These are phyloP conservation scores for Himalopsyche japonica DNA, from an alignment of 2,888 invertebrate genomes.

Conservation along the genomic window DNA sequence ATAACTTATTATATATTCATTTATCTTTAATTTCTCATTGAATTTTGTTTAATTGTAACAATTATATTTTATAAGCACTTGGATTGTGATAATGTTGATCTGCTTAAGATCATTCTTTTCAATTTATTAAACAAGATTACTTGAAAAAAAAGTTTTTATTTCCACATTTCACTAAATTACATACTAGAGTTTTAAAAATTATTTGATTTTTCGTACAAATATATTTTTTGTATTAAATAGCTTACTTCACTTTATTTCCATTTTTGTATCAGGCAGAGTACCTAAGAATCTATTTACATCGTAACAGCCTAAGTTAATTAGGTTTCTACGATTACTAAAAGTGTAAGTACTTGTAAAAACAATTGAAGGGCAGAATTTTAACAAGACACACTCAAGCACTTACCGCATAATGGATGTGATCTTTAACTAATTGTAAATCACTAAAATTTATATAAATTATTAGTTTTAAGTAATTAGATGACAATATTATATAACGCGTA, in stretches of 20 bases:
- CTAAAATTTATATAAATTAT: constrained; percentile 4
- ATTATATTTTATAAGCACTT: background rate
- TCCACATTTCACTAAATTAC: no score
- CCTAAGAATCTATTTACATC: no score
- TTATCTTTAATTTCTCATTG: no score
- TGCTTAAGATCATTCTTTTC: background rate
- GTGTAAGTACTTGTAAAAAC: background rate
- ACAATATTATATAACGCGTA: constrained; percentile 7
- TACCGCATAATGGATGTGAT: constrained; percentile 2
- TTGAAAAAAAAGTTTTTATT: no score
- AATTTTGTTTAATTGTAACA: background rate
- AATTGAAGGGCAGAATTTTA: background rate
- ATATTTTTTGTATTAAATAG: no score
- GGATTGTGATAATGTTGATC: background rate
- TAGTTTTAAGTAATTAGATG: constrained; percentile 7
- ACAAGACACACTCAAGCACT: background rate
- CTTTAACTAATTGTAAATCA: constrained; percentile 10
- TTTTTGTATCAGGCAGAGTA: no score
- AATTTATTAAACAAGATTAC: no score
- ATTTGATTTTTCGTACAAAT: no score
- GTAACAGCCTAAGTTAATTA: background rate
- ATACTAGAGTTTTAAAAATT: no score
- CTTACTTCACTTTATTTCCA: no score
- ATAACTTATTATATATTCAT: no score
- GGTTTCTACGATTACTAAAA: background rate